These are phyloP conservation scores for Neoseiulus cucumeris DNA, from an alignment of 1,140 invertebrate genomes.

Conservation along the genomic window DNA sequence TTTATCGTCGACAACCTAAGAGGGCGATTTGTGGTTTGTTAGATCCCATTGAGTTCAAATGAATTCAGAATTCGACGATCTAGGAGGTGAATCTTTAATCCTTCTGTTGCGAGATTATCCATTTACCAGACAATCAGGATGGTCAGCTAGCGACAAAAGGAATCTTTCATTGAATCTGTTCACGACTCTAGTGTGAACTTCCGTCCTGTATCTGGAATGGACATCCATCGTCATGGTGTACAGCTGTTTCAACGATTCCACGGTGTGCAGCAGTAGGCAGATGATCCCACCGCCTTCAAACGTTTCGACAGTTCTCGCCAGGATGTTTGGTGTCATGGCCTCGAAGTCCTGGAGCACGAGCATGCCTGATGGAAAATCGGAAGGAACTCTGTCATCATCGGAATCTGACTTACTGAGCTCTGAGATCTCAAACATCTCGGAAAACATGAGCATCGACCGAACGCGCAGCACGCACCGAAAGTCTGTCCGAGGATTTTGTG, in stretches of 20 bases:
- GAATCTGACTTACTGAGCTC: no score
- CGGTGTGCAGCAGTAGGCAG: constrained; percentile 55
- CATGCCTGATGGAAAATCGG: constrained; percentile 17
- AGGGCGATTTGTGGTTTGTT: no score
- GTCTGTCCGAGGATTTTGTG: constrained; percentile 95
- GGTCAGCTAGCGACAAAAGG: constrained; percentile 69
- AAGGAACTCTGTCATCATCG: no score
- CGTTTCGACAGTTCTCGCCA: constrained; percentile 93
- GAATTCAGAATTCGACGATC: no score
- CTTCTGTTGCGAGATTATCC: no score
- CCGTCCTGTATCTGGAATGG: constrained; percentile 80
- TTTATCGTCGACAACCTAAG: constrained; percentile 56
- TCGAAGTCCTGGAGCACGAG: constrained; percentile 69
- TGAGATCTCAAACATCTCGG: no score
- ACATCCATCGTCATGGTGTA: constrained; percentile 98
- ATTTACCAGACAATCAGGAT: constrained; percentile 60
- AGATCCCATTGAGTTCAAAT: no score
- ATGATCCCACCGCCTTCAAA: constrained; percentile 93
- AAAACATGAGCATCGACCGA: neutral
- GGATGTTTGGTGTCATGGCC: constrained; percentile 89
- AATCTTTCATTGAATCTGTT: constrained; percentile 92
- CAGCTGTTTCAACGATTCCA: constrained; percentile 76
- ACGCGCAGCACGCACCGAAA: constrained; percentile 59
- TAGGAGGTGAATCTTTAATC: no score
- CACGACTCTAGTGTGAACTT: constrained; percentile 75